phyloP scores from a whole-genome alignment of 1,140 invertebrate species.

The Trachymyrmex cornetzi region DNA sequence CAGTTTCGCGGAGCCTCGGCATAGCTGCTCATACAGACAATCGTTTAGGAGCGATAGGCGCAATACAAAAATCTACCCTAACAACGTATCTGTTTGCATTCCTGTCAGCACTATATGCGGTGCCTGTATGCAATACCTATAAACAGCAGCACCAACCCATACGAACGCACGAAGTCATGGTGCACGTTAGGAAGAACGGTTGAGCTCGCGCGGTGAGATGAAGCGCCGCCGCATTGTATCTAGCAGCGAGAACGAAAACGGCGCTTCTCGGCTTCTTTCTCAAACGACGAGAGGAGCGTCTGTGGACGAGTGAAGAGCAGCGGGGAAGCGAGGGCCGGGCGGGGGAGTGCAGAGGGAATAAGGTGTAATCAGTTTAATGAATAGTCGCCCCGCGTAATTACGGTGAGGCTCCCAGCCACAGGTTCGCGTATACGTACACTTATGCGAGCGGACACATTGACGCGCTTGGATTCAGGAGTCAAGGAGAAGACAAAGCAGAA shows the following conservation, averaged over 20 bases:
- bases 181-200: conserved; percentile 4
- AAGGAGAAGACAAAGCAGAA: not conserved
- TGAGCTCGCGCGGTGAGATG: conserved; percentile 51
- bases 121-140: conserved; percentile 6
- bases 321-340: not conserved
- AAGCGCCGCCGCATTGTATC: conserved; percentile 42
- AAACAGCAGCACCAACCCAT: not conserved
- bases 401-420: conserved; percentile 51
- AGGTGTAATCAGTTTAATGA: conserved; percentile 78
- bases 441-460: conserved; percentile 39
- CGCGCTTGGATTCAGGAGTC: conserved; percentile 28
- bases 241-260: conserved; percentile 53
- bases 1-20: conserved; percentile 56
- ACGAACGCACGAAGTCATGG: not conserved
- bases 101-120: conserved; percentile 38
- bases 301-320: not conserved
- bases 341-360: conserved; percentile 49
- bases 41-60: conserved; percentile 69
- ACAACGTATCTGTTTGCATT: conserved; percentile 68
- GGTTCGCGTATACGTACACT: conserved; percentile 20
- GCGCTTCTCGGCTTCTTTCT: conserved; percentile 39
- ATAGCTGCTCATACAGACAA: conserved; percentile 65
- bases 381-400: conserved; percentile 74
- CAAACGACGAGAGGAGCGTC: not conserved
- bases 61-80: conserved; percentile 63